Percentiles rank a stretch among this genome's conserved stretches.
These are phyloP conservation scores for Pterostichus madidus DNA, from an alignment of 2,888 invertebrate genomes.

Conservation along the genomic window DNA sequence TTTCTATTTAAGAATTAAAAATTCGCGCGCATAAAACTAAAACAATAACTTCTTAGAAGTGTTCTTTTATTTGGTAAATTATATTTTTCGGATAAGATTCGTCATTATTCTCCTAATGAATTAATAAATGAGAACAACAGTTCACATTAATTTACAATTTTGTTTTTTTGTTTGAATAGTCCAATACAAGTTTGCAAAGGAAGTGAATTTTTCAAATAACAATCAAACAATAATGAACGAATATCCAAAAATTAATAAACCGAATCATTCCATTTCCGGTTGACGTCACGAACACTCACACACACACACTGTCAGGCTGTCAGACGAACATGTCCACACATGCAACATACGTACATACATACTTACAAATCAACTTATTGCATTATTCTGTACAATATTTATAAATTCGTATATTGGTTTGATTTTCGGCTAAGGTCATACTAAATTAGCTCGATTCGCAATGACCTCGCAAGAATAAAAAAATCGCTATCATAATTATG, in stretches of 20 bases:
- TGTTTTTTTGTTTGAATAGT: conserved; percentile 32
- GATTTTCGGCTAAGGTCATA: conserved; percentile 58
- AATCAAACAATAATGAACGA: conserved; percentile 64
- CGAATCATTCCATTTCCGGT: conserved; percentile 60
- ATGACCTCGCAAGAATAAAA: conserved; percentile 52
- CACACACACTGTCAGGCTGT: not conserved
- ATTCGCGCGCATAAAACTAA: too few species aligned
- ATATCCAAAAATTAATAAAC: conserved; percentile 66
- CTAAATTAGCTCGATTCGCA: conserved; percentile 32
- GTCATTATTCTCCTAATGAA: conserved; percentile 10
- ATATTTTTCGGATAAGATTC: conserved; percentile 3
- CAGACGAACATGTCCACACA: conserved; percentile 14
- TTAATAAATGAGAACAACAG: not conserved
- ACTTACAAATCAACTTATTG: not conserved
- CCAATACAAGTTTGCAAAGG: conserved; percentile 39
- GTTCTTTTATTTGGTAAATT: not conserved
- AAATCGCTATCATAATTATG: conserved; percentile 19
- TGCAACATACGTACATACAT: not conserved
- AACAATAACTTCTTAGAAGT: too few species aligned
- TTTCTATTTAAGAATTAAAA: too few species aligned
- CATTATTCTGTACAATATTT: conserved; percentile 39
- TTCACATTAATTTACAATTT: conserved; percentile 27
- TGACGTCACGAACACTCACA: conserved; percentile 50
- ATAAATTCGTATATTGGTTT: conserved; percentile 52
- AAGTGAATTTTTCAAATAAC: conserved; percentile 63